Percentiles rank a stretch among this genome's conserved stretches.
phyloP scores from a whole-genome alignment of 2,113 vertebrate species.

The Macroglossus sobrinus region DNA sequence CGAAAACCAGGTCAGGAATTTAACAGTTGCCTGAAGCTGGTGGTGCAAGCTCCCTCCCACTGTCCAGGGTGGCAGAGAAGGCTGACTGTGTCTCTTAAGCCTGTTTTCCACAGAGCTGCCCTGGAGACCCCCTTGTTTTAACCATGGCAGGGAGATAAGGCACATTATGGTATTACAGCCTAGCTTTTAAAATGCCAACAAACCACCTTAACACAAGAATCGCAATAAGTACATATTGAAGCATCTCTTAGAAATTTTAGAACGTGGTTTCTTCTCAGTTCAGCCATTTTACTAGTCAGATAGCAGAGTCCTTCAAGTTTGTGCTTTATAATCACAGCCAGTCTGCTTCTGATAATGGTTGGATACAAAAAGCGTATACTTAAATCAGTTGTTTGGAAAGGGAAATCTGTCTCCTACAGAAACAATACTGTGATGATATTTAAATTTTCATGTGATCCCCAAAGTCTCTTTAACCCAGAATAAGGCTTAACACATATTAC shows the following conservation, averaged over 20 bases:
- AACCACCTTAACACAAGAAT: not conserved
- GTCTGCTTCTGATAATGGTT: not conserved
- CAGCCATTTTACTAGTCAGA: not conserved
- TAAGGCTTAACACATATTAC: not conserved
- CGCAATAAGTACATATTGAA: not conserved
- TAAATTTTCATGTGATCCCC: not conserved
- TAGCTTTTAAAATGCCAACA: not conserved
- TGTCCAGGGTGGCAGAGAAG: not conserved
- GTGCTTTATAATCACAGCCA: not conserved
- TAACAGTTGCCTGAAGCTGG: not conserved
- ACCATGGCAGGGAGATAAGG: not conserved
- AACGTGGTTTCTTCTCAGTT: not conserved
- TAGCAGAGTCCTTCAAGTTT: not conserved
- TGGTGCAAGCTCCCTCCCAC: not conserved
- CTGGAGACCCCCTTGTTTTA: not conserved
- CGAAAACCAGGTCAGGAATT: constrained; percentile 51
- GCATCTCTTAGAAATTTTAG: not conserved
- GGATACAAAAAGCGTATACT: not conserved
- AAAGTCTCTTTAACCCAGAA: not conserved
- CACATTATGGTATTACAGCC: not conserved
- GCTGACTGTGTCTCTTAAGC: not conserved
- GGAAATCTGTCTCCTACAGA: not conserved
- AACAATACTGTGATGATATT: not conserved
- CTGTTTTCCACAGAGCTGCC: not conserved
- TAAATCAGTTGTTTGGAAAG: not conserved